These are phyloP conservation scores for Fregata magnificens DNA, from an alignment of 2,113 vertebrate species.

Conservation along the genomic window DNA sequence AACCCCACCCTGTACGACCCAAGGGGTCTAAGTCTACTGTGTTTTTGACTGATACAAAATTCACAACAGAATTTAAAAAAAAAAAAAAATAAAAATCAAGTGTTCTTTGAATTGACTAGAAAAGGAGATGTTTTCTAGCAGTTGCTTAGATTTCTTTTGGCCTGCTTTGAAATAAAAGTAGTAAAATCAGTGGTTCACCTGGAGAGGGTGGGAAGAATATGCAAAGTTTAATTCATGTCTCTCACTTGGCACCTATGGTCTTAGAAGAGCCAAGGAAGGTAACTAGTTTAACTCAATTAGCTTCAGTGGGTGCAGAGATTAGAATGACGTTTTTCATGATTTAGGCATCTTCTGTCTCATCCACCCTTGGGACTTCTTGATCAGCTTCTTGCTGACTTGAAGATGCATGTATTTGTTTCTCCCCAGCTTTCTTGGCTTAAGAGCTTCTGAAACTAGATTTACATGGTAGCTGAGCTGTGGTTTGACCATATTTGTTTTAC, in stretches of 20 bases:
- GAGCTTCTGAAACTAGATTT: neutral
- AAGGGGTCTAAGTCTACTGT: neutral
- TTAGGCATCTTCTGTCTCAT: neutral
- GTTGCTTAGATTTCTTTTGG: neutral
- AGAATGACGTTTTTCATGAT: neutral
- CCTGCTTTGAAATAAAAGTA: neutral
- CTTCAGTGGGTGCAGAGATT: neutral
- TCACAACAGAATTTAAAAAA: neutral
- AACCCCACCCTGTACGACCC: neutral
- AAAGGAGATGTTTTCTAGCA: neutral
- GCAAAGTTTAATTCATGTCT: neutral
- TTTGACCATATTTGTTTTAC: neutral
- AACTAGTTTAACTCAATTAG: neutral
- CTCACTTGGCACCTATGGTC: neutral
- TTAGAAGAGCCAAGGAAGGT: neutral
- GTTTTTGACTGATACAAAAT: neutral
- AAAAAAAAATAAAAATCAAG: neutral
- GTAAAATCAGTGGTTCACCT: neutral
- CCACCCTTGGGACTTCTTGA: neutral
- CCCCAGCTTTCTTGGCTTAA: neutral
- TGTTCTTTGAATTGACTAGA: neutral
- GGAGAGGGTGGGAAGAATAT: neutral
- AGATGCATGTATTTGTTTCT: neutral
- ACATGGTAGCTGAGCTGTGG: neutral
- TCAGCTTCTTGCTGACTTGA: neutral